Evolutionary conservation across 2,888 invertebrate species (phyloP).

Genomic region (Ernsta delagoae): DNA sequence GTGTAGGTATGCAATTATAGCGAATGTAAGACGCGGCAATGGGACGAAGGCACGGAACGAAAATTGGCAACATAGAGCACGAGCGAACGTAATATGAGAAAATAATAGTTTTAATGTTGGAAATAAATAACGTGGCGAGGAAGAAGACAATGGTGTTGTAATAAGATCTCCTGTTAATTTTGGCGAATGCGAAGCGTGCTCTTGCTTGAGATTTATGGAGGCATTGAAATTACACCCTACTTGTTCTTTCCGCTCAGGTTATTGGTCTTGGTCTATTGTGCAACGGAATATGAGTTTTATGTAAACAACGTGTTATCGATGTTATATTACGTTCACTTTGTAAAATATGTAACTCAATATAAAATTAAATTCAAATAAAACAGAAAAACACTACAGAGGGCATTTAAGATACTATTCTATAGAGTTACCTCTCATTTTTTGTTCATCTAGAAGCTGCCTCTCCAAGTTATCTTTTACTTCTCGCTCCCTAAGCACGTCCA

Average conservation of each 20-base stretch:
- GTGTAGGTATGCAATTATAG: constrained; percentile 63
- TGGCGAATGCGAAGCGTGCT: constrained; percentile 67
- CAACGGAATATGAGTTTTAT: constrained; percentile 38
- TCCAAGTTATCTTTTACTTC: constrained; percentile 97
- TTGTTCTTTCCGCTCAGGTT: constrained; percentile 61
- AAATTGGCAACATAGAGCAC: constrained; percentile 67
- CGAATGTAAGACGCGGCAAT: constrained; percentile 57
- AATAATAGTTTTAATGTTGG: constrained; percentile 79
- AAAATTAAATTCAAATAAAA: background rate
- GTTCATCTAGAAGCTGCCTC: constrained; percentile 96
- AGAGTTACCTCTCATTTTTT: constrained; percentile 96
- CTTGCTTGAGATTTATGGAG: constrained; percentile 73
- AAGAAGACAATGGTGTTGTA: constrained; percentile 79
- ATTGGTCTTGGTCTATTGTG: constrained; percentile 45
- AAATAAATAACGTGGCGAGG: constrained; percentile 76
- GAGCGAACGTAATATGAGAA: constrained; percentile 62
- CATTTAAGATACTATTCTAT: background rate
- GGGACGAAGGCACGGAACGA: constrained; percentile 70
- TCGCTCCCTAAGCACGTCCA: constrained; percentile 96
- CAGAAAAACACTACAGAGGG: too few relatives aligned
- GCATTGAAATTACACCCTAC: constrained; percentile 67
- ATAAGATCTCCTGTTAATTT: constrained; percentile 80
- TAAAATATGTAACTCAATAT: background rate
- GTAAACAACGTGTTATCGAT: constrained; percentile 18
- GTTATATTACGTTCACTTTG: background rate